phyloP scores from a whole-genome alignment of 2,113 vertebrate species.

The Zonotrichia leucophrys region DNA sequence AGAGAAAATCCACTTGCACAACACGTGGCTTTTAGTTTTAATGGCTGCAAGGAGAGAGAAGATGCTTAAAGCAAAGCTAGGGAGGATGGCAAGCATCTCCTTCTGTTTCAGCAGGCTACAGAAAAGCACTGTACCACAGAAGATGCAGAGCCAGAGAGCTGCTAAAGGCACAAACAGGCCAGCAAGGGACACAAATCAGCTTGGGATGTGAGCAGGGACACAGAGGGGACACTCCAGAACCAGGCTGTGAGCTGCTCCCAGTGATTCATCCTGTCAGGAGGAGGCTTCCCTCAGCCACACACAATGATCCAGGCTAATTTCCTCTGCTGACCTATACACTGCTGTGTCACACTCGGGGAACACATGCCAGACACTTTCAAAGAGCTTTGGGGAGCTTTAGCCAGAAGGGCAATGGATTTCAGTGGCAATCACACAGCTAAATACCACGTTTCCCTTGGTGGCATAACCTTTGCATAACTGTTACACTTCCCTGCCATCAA shows the following conservation, averaged over 20 bases:
- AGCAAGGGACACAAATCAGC: not conserved
- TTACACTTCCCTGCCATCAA: not conserved
- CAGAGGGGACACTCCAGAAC: not conserved
- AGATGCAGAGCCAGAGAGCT: not conserved
- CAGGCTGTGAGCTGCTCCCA: accelerated
- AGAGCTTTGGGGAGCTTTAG: not conserved
- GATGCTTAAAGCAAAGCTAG: not conserved
- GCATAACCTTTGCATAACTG: not conserved
- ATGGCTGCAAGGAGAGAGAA: not conserved
- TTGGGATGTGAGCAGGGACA: accelerated
- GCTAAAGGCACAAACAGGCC: not conserved
- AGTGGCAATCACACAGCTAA: not conserved
- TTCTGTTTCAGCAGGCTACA: not conserved
- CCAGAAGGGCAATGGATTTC: slow-evolving; percentile 1
- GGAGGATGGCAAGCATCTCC: not conserved
- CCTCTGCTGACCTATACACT: not conserved
- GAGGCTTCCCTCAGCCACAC: not conserved
- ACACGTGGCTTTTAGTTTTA: not conserved
- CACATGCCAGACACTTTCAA: not conserved
- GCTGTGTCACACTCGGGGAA: not conserved
- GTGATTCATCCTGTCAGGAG: not conserved
- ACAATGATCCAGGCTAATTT: not conserved
- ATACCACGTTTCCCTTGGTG: not conserved
- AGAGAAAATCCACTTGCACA: not conserved
- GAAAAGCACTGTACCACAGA: not conserved